A percentile compares a stretch with the other conserved stretches of the same genome.
Evolutionary conservation across 2,888 invertebrate species (phyloP).

Genomic region (Pollenia labialis): DNA sequence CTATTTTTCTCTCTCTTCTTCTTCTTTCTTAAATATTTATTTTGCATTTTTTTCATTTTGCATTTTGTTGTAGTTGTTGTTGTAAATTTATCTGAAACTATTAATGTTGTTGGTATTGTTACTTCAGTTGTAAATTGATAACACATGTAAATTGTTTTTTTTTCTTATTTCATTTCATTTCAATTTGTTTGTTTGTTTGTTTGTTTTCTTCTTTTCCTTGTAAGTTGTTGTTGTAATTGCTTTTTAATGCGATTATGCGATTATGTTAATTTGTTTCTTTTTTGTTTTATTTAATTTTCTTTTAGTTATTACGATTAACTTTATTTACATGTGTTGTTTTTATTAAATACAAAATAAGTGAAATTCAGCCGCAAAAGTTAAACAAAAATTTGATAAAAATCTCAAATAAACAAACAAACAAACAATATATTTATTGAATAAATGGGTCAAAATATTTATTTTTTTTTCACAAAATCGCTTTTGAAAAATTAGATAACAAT

Average conservation of each 20-base stretch:
- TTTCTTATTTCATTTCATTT: constrained; percentile 8
- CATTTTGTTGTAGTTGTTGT: constrained; percentile 61
- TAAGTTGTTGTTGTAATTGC: neutral
- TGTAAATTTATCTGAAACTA: neutral
- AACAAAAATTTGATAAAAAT: neutral
- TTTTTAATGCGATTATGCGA: constrained; percentile 44
- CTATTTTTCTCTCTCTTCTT: constrained; percentile 40
- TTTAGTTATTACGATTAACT: neutral
- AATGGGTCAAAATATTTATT: neutral
- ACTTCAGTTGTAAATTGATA: constrained; percentile 51
- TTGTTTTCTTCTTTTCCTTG: constrained; percentile 22
- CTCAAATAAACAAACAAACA: neutral
- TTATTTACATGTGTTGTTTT: constrained; percentile 10
- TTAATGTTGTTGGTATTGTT: constrained; percentile 18
- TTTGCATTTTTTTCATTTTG: constrained; percentile 67
- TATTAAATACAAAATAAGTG: neutral
- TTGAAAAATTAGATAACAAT: neutral
- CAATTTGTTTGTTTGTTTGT: neutral
- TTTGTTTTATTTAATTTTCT: constrained; percentile 2
- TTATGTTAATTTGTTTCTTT: constrained; percentile 51
- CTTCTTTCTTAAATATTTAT: constrained; percentile 23
- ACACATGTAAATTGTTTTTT: constrained; percentile 55
- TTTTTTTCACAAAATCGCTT: neutral
- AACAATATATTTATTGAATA: neutral
- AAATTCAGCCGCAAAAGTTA: neutral